Evolutionary conservation across 2,113 vertebrate species (phyloP), one percentile per base, ranked within the genome.

Genomic region (Stegastes partitus): DNA sequence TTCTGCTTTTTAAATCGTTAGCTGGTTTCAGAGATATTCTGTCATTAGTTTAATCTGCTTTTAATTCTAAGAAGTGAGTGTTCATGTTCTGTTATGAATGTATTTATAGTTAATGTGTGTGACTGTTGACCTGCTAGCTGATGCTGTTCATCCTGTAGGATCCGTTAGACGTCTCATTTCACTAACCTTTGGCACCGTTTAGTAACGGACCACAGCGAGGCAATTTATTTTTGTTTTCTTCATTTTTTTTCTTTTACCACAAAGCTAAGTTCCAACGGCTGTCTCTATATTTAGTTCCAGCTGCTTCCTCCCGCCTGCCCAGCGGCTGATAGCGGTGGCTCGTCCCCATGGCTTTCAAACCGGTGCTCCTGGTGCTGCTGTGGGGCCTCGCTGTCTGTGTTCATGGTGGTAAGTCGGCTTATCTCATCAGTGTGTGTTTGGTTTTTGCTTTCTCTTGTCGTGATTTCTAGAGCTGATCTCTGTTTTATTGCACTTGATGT

Each of bases 271-370:
- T n/a, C 1, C 16, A 44, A 15, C n/a, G 1, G 0, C 0, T 50
- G 0, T 14, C 2, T 54, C 42, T 47, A 11, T 49, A 2, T 68
- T 23, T 58, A 26, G 53, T 70, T 81, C 31, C 54, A 81, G 66
- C n/a, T 28, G 61, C 26, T 79, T 80, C 23, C 18, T 18, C 21
- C 22, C 45, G 44, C 57, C 31, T 0, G 18, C 31, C 37, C 45
- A 47, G 54, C 12, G 16, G 51, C 63, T 67, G 71, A 51, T 23
- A 58, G 37, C 39, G 51, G 66, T 1, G 57, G 47, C 61, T 67
- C 14, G 9, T 56, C 49, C 50, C 61, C 75, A 92, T 92, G 91
- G 90, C 83, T 77, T 68, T 44, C 2, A 68, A 19, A 67, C n/a
- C 21, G 28, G 7, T 26, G 1, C 4, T 37, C 57, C 9, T 79